phyloP scores from a whole-genome alignment of 2,113 vertebrate species.

The Kobus ellipsiprymnus region DNA sequence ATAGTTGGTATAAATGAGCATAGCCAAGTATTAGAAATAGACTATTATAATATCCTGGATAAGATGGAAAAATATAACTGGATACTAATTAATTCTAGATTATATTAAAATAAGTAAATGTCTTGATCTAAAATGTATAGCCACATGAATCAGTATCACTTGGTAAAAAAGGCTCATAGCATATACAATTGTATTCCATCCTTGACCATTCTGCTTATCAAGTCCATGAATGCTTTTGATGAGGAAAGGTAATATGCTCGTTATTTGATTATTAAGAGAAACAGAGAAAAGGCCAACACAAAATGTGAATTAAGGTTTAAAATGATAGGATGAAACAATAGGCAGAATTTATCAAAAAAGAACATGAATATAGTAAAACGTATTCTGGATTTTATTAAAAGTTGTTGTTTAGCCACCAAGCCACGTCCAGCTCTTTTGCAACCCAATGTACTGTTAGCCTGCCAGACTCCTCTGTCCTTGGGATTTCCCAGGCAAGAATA shows the following conservation, averaged over 20 bases:
- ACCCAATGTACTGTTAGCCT: background rate
- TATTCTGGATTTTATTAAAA: background rate
- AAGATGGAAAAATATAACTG: background rate
- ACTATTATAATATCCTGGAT: background rate
- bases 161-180: background rate
- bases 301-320: background rate
- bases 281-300: background rate
- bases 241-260: background rate
- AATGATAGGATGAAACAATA: background rate
- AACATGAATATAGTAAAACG: background rate
- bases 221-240: background rate
- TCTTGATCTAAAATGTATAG: background rate
- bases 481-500: background rate
- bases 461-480: background rate
- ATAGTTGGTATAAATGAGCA: background rate
- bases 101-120: background rate
- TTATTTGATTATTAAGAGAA: slow-evolving; percentile 9
- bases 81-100: background rate
- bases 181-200: background rate
- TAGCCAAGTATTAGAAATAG: background rate
- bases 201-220: background rate
- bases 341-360: background rate
- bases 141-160: background rate
- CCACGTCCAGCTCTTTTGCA: background rate
- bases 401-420: background rate